phyloP scores from a whole-genome alignment of 2,888 invertebrate genomes.

The Pammene aurita region DNA sequence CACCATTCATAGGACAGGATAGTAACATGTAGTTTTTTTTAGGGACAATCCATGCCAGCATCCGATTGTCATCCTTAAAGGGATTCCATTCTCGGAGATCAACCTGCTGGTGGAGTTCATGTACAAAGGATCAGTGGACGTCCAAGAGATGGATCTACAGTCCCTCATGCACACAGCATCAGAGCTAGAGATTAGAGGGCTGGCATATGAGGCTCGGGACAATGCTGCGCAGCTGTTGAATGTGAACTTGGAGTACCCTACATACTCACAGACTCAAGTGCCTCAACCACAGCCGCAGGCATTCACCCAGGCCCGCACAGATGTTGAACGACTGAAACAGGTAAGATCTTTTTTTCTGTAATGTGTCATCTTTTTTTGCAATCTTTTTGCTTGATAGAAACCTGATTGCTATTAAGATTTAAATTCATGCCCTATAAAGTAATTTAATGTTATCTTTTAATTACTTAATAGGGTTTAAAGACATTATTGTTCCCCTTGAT shows the following conservation, averaged over 20 bases:
- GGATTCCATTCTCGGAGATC: conserved; percentile 86
- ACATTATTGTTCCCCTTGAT: no score
- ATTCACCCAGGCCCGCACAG: conserved; percentile 69
- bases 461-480: no score
- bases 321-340: conserved; percentile 78
- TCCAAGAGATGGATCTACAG: conserved; percentile 85
- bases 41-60: conserved; percentile 89
- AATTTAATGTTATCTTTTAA: no score
- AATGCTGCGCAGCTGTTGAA: conserved; percentile 82
- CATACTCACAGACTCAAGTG: conserved; percentile 66
- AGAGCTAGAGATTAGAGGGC: conserved; percentile 86
- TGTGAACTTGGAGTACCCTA: conserved; percentile 79
- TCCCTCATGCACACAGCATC: conserved; percentile 86
- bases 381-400: background rate
- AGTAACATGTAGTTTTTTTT: conserved; percentile 47
- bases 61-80: conserved; percentile 88
- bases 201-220: conserved; percentile 84
- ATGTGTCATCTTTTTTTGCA: background rate
- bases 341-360: conserved; percentile 58
- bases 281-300: conserved; percentile 53
- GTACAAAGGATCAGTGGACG: conserved; percentile 88
- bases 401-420: background rate
- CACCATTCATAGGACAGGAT: no score
- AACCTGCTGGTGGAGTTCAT: conserved; percentile 87
- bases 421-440: no score